These are phyloP conservation scores for Elaphurus davidianus DNA, from an alignment of 2,113 vertebrate species.

Conservation along the genomic window DNA sequence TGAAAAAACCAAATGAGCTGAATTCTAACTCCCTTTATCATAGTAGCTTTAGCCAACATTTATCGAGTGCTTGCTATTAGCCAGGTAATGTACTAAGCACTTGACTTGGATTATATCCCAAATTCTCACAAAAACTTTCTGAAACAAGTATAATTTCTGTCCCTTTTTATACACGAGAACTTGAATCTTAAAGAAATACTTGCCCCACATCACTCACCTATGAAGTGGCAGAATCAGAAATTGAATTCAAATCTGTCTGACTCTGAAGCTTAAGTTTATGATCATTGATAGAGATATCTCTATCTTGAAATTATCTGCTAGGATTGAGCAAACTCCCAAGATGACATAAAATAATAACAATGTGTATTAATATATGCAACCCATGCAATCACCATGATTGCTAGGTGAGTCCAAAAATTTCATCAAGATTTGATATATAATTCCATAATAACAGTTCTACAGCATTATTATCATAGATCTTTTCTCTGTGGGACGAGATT, in stretches of 20 bases:
- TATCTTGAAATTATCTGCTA: not conserved
- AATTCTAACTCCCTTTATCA: not conserved
- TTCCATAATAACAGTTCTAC: not conserved
- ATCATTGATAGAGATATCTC: not conserved
- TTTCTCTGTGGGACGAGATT: not conserved
- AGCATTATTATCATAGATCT: not conserved
- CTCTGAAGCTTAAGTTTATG: not conserved
- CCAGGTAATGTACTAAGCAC: not conserved
- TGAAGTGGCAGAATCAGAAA: not conserved
- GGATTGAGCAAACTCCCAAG: not conserved
- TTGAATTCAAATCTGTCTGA: conserved; percentile 2
- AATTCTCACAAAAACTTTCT: not conserved
- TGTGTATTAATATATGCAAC: not conserved
- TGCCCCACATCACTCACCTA: not conserved
- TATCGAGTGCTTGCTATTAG: not conserved
- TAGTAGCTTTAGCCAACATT: not conserved
- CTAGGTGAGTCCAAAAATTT: not conserved
- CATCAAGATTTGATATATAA: not conserved
- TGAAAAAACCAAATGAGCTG: not conserved
- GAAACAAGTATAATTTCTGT: not conserved
- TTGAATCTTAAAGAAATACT: not conserved
- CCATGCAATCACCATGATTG: not conserved
- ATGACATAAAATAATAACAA: not conserved
- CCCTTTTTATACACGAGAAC: not conserved
- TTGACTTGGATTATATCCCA: not conserved